These are phyloP conservation scores for Octodonta nipae DNA, from an alignment of 2,888 invertebrate genomes.

Conservation along the genomic window DNA sequence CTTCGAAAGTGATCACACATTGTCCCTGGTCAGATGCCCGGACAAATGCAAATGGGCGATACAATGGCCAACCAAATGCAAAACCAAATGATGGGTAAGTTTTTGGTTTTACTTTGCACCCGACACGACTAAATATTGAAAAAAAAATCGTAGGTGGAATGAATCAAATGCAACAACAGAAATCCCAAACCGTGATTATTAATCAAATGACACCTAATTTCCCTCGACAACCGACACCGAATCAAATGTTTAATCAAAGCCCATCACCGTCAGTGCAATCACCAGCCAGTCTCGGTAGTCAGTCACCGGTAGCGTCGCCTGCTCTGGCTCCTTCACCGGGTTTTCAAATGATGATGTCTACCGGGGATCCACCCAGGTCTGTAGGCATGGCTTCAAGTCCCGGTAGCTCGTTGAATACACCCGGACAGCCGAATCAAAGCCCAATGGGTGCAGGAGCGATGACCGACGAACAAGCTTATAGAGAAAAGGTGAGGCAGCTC, in stretches of 20 bases:
- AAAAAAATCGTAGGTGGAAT: constrained; percentile 25
- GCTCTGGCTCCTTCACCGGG: constrained; percentile 54
- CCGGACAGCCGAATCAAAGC: constrained; percentile 37
- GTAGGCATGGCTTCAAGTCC: constrained; percentile 65
- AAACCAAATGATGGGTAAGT: constrained; percentile 24
- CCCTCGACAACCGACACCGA: constrained; percentile 53
- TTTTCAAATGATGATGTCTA: constrained; percentile 50
- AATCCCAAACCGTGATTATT: constrained; percentile 13
- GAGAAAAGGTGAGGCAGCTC: constrained; percentile 84
- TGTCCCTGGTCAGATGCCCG: constrained; percentile 29
- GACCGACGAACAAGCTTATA: constrained; percentile 77
- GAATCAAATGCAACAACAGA: constrained; percentile 26
- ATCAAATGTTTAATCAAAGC: constrained; percentile 66
- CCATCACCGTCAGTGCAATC: constrained; percentile 66
- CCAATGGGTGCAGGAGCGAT: constrained; percentile 51
- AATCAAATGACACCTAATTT: constrained; percentile 24
- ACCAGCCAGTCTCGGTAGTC: constrained; percentile 41
- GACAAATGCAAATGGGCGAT: constrained; percentile 29
- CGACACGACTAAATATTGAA: too few relatives aligned
- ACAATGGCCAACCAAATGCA: constrained; percentile 22
- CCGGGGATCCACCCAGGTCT: too few relatives aligned
- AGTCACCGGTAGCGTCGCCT: constrained; percentile 47
- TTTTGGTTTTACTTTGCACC: too few relatives aligned
- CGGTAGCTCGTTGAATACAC: constrained; percentile 70
- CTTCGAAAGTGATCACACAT: constrained; percentile 87